Base-by-base conservation (phyloP, 2,888 invertebrate genomes). In the Drosophila atroscutellata region DNA sequence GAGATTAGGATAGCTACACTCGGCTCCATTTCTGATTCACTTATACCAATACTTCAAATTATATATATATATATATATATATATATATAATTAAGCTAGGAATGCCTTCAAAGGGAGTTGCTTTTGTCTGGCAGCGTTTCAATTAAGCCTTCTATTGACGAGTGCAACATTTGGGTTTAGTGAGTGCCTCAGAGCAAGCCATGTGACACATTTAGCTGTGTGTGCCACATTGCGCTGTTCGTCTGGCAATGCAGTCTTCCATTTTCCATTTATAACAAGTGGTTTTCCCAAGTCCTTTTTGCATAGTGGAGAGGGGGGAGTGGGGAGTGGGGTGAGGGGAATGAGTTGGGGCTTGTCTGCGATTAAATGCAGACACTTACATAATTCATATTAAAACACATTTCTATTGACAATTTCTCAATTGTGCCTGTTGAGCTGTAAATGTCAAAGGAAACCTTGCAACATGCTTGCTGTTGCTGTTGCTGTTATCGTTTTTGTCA, bases 341-440 rank as follows among this genome's bases (percentile, higher is more conserved):
- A 20, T 32, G 32, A 11, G 11, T 7, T 15, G 45, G 7, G 24
- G 45, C 24, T 45, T 45, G 24, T 24, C 45, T 45, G 15, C 18
- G 24, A 15, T 45, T 45, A 24, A 24, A 2, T 24, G 8, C 24
- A 45, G 24, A 9, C 45, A 15, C 15, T 45, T 45, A 24, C 15
- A 15, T 45, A 45, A 45, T 24, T 24, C 45, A 24, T 45, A 24
- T 24, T 45, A 24, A 45, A 24, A 15, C 15, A 15, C 15, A 45
- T 45, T 45, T 26, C 5, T 18, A 18, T 49, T 24, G 26, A 26
- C 26, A 49, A 28, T 49, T 18, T 18, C 49, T 18, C 18, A 6
- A 2, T 26, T 18, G 24, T 26, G 49, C 49, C 49, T 49, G 49
- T 49, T 49, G 49, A 49, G 49, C 49, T 49, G 18, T 18, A 49